A percentile compares a stretch with the other conserved stretches of the same genome.
Conservation (phyloP, 2,797 vertebrate species). For the Champsocephalus esox region DNA sequence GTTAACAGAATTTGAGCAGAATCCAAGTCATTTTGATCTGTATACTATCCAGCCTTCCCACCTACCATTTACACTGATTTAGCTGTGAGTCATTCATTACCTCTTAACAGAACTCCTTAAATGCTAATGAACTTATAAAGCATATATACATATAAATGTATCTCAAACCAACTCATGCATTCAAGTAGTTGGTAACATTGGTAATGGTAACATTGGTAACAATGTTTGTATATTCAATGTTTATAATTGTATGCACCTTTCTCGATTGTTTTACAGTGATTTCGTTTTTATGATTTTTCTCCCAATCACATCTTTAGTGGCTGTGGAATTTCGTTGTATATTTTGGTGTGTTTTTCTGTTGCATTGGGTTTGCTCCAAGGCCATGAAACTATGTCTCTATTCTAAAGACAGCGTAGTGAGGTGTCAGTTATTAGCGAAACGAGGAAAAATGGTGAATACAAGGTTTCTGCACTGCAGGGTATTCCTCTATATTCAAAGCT, state of each 20-base stretch:
- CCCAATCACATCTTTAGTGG: neutral
- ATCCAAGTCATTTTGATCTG: neutral
- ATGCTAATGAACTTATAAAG: neutral
- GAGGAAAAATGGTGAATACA: neutral
- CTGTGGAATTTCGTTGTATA: neutral
- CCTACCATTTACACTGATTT: neutral
- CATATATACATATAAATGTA: no score
- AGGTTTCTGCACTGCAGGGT: neutral
- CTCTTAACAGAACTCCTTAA: neutral
- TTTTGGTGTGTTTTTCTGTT: conserved; percentile 1
- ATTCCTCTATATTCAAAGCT: neutral
- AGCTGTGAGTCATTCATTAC: neutral
- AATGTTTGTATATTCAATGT: neutral
- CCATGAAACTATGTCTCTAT: neutral
- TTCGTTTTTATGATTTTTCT: neutral
- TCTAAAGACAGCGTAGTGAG: neutral
- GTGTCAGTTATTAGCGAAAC: neutral
- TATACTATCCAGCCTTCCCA: neutral
- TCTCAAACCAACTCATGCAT: neutral
- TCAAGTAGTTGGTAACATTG: neutral
- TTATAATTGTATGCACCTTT: neutral
- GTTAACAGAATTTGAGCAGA: no score
- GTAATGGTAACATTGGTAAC: neutral
- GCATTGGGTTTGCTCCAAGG: neutral
- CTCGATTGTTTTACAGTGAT: neutral